Evolutionary conservation across 1,140 invertebrate genomes (phyloP), one percentile per base, ranked within the genome.

Genomic region (Neodiprion fabricii): DNA sequence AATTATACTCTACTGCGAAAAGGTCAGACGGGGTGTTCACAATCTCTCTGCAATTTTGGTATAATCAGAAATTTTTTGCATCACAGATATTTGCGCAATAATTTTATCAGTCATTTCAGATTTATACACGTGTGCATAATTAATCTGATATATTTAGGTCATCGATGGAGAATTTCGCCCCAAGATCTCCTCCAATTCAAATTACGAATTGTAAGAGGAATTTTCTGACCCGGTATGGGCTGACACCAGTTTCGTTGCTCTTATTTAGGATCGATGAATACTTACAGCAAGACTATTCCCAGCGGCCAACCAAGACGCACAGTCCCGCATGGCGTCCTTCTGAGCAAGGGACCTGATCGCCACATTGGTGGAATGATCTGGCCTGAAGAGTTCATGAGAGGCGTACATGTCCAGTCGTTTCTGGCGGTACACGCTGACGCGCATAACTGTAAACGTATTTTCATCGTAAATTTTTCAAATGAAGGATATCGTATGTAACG

Each of bases 301-400:
- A 23, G 91, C 90, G 76, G 93, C 91, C 1, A 96, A 90, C 92
- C 95, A 97, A 17, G 92, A 87, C 48, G 92, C 91, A 74, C 95
- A 94, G 85, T 97, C 96, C 74, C 95, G 92, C 74, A 97, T 91
- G 1, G 96, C 96, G 85, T 96, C 94, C 76, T 92, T 86, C 49
- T 95, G 94, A 88, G 95, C 95, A 83, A 95, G 92, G 67, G 92
- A 92, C 75, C 96, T 89, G 70, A 97, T 91, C 1, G 92, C 91
- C 79, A 92, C 92, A 4, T 95, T 96, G 76, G 96, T 93, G 47
- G 91, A 90, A 87, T 97, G 96, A 86, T 96, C 94, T 1, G 94
- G 91, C 48, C 93, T 90, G 88, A 97, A 97, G 84, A 97, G 95
- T 81, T 96, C 95, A 86, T 96, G 95, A 23, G 91, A 92, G 68